Conservation (phyloP, 2,113 vertebrate species). For the Oreocharis arfaki region DNA sequence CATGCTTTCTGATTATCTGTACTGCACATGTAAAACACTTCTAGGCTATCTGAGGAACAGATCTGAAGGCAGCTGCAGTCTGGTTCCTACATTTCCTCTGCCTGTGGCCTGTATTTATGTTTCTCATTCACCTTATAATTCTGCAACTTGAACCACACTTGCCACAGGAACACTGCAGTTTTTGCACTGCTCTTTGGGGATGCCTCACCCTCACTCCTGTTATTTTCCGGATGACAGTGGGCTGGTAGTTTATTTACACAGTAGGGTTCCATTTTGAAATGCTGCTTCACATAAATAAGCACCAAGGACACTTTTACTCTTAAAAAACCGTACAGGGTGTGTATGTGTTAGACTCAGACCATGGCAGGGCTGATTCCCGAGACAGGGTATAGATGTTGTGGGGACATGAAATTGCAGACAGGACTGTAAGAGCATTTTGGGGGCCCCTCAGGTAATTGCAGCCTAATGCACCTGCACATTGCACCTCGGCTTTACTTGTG, state of each 20-base stretch:
- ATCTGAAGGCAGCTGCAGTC: background rate
- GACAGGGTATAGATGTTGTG: background rate
- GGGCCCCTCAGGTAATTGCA: fast-evolving
- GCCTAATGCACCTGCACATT: fast-evolving
- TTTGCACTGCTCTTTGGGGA: background rate
- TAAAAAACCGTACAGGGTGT: background rate
- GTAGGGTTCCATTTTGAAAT: background rate
- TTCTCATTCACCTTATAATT: background rate
- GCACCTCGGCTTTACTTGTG: background rate
- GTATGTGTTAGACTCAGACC: background rate
- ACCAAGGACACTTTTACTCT: background rate
- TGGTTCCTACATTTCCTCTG: background rate
- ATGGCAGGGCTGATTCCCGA: background rate
- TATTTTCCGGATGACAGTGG: background rate
- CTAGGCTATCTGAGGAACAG: background rate
- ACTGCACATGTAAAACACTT: background rate
- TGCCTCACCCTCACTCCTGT: background rate
- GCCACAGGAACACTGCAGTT: background rate
- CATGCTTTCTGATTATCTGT: background rate
- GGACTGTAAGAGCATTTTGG: background rate
- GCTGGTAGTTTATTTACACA: background rate
- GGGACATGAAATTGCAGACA: background rate
- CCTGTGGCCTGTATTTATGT: background rate
- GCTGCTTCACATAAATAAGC: background rate
- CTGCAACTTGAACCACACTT: background rate